Conservation (phyloP, 35 echinoderm and acorn worm genomes). For the Heliocidaris tuberculata region DNA sequence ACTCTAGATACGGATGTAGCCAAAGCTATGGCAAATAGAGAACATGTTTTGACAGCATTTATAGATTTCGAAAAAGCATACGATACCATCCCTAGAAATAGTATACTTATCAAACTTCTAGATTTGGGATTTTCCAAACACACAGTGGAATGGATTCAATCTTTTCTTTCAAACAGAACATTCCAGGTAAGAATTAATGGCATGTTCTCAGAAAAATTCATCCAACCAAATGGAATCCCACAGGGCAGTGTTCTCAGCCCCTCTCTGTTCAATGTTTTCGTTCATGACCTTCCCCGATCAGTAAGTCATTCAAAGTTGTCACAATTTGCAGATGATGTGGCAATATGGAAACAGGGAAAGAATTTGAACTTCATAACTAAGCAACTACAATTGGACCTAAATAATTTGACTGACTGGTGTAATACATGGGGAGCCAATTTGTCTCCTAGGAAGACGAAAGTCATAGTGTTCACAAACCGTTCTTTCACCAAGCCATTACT, state of each 20-base stretch:
- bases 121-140: not conserved
- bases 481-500: not conserved
- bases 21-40: slow-evolving; percentile 6
- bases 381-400: not conserved
- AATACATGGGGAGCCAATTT: not conserved
- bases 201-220: not conserved
- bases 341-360: not conserved
- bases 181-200: not conserved
- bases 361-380: not conserved
- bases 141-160: not conserved
- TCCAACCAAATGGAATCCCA: not conserved
- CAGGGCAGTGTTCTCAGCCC: slow-evolving; percentile 15
- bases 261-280: not conserved
- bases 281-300: not conserved
- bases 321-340: slow-evolving; percentile 16
- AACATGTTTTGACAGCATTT: not conserved
- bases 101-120: not conserved
- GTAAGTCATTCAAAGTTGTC: not conserved
- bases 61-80: slow-evolving; percentile 31
- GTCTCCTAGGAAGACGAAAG: not conserved
- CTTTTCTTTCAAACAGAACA: not conserved
- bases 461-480: not conserved
- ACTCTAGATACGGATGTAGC: not conserved
- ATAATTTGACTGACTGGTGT: not conserved
- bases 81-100: not conserved